Evolutionary conservation across 2,888 invertebrate genomes (phyloP).

Genomic region (Maniola hyperantus): DNA sequence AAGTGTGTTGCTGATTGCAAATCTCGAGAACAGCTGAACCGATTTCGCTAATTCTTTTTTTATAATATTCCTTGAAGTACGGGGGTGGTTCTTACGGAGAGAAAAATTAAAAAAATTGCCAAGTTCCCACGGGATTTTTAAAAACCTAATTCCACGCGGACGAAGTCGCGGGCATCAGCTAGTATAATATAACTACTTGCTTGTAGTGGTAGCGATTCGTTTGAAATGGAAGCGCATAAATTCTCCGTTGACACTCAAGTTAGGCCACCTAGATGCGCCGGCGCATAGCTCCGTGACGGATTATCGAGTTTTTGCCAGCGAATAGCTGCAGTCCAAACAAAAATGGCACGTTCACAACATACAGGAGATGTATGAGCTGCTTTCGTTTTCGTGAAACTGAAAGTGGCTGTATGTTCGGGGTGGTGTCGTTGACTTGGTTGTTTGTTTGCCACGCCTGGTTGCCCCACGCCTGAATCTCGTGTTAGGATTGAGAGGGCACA

Average conservation of each 20-base stretch:
- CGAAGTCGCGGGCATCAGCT: too few species aligned
- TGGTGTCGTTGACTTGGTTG: constrained; percentile 78
- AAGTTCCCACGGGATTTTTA: too few species aligned
- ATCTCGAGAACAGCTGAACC: too few species aligned
- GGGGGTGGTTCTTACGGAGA: too few species aligned
- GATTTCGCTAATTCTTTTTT: too few species aligned
- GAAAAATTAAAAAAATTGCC: too few species aligned
- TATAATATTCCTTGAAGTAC: too few species aligned
- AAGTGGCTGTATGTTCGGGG: constrained; percentile 79
- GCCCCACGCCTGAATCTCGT: constrained; percentile 66
- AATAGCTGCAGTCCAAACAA: constrained; percentile 57
- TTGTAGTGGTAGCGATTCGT: background rate
- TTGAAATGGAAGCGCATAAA: background rate
- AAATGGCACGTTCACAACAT: constrained; percentile 63
- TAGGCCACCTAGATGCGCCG: constrained; percentile 49
- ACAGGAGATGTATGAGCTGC: constrained; percentile 68
- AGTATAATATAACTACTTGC: too few species aligned
- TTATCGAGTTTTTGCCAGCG: constrained; percentile 66
- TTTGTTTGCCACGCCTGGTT: constrained; percentile 79
- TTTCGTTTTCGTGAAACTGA: constrained; percentile 81
- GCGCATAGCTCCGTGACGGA: constrained; percentile 65
- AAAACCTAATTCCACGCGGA: too few species aligned
- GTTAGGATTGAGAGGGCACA: constrained; percentile 62
- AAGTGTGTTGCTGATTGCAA: too few species aligned
- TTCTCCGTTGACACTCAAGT: constrained; percentile 5